Evolutionary conservation across 2,888 invertebrate genomes (phyloP), one percentile per base, ranked within the genome.

Genomic region (Lottia gigantea): DNA sequence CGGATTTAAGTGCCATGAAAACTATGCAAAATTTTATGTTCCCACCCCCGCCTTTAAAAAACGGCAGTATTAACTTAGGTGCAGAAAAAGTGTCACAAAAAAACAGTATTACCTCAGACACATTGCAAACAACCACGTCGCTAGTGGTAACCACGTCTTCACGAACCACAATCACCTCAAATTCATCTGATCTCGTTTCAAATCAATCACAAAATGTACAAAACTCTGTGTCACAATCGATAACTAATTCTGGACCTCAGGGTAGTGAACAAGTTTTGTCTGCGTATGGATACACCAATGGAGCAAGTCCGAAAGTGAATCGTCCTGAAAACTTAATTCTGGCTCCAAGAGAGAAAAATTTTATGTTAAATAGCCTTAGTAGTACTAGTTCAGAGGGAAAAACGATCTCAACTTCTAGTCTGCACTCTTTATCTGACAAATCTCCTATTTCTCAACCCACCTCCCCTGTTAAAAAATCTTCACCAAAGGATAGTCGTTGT

Each of bases 321-420:
- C 26, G 78, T 12, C 73, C 78, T 25, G 76, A 74, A 23, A 73
- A 77, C 63, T 71, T 84, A 23, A 80, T 83, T 62, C 72, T 83
- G 23, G 79, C 78, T 26, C 79, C 82, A 40, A 78, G 79, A 66
- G 83, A 83, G 25, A 83, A 82, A 70, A 76, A 78, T 47, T 81
- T 79, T 64, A 67, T 78, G 55, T 79, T 80, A 64, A 80, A 81
- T 71, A 80, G 80, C 62, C 82, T 75, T 45, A 75, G 82, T 70
- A 78, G 79, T 16, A 23, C 55, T 23, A 55, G 55, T 14, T 55
- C 55, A 11, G 76, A 76, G 31, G 70, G 74, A 19, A 68, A 73
- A 14, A 78, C 71, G 62, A 71, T 70, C 15, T 46, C 65, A 19
- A 12, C 45, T 3, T 46, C 46, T 65, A 65, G 46, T 25, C 82